These are phyloP conservation scores for Amia ocellicauda DNA, from an alignment of 2,113 vertebrate species.

Conservation along the genomic window DNA sequence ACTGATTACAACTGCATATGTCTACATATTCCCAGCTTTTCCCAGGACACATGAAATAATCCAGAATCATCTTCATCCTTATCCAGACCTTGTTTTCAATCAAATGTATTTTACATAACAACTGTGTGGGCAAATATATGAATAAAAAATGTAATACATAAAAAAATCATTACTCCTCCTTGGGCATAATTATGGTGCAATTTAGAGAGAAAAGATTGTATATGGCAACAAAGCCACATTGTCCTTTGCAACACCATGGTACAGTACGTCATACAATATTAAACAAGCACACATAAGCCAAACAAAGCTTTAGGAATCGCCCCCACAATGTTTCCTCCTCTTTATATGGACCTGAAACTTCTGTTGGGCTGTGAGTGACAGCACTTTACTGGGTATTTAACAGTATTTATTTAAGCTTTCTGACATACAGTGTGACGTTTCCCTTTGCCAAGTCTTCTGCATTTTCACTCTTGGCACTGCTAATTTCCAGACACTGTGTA, in stretches of 20 bases:
- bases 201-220: constrained; percentile 31
- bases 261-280: constrained; percentile 55
- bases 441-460: background rate
- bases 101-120: constrained; percentile 38
- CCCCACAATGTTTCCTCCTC: constrained; percentile 21
- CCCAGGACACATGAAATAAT: too few relatives aligned
- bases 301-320: constrained; percentile 34
- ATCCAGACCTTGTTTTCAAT: constrained; percentile 32
- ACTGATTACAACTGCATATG: constrained; percentile 12
- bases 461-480: background rate
- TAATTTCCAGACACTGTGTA: too few relatives aligned
- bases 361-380: background rate
- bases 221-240: constrained; percentile 24
- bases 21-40: constrained; percentile 26
- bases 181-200: constrained; percentile 60
- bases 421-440: background rate
- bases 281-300: constrained; percentile 36
- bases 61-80: background rate
- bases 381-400: constrained; percentile 1
- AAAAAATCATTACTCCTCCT: constrained; percentile 63
- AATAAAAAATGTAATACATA: constrained; percentile 72
- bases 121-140: constrained; percentile 49
- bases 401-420: constrained; percentile 7
- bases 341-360: background rate
- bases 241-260: constrained; percentile 30